Evolutionary conservation across 1,140 invertebrate species (phyloP), one percentile per base, ranked within the genome.

Genomic region (Diachasmimorpha longicaudata): DNA sequence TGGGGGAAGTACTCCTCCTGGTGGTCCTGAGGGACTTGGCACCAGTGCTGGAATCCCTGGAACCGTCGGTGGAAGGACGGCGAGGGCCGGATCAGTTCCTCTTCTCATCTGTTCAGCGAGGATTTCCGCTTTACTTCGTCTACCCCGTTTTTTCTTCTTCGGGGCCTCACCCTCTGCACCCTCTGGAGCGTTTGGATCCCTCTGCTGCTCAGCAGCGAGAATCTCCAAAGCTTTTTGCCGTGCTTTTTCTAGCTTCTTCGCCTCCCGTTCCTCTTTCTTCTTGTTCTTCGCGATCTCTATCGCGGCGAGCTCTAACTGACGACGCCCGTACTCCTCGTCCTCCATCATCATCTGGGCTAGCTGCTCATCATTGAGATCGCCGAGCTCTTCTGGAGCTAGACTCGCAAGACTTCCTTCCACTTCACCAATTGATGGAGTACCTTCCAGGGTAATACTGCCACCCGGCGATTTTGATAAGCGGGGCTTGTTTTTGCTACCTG

Each of bases 261-360:
- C 90, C 73, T 92, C 89, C 0, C 91, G 85, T 42, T 92, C 91
- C 39, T 90, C 85, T 73, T 90, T 90, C 55, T 90, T 90, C 42
- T 91, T 91, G 78, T 92, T 92, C 63, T 91, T 92, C 25, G 91
- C 91, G n/a, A 91, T 90, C 63, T 87, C 91, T 5, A 89, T 85
- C 0, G 89, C 88, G 0, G 89, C 90, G 0, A 91, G 63, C 25
- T 92, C 90, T 0, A 92, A 80, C 48, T 91, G 91, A 0, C 90
- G 87, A 48, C 90, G 89, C 0, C 90, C 91, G 25, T 90, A 91
- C 75, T 93, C 91, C 81, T 93, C 91, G 78, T 92, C 91, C 75
- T 91, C 90, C 82, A 92, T 92, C 91, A 92, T 92, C 85, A 90
- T 89, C 71, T 90, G 89, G 1, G 91, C 91, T 16, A 92, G 85